Conservation (phyloP, 2,113 vertebrate species). For the Phoxinus phoxinus region DNA sequence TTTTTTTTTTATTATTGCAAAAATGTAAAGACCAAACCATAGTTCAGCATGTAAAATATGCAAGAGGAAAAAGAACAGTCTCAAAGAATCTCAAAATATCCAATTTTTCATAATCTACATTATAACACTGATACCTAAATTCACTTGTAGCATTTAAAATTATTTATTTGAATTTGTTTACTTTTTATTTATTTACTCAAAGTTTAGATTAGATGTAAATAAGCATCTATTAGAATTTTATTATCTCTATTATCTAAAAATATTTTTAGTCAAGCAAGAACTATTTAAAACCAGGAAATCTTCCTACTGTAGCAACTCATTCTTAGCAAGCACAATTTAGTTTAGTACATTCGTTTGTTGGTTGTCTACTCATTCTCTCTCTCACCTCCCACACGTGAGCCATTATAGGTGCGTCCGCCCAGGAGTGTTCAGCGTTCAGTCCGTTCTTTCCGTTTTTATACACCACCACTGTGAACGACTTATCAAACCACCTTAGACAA, state of each 20-base stretch:
- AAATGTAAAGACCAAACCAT: no score
- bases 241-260: neutral
- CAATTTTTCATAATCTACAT: neutral
- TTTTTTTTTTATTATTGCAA: no score
- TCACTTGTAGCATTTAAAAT: neutral
- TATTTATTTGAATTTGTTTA: neutral
- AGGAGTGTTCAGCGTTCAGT: constrained; percentile 87
- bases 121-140: neutral
- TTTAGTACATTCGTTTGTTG: neutral
- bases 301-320: neutral
- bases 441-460: constrained; percentile 88
- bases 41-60: no score
- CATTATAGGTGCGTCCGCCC: constrained; percentile 86
- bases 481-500: constrained; percentile 88
- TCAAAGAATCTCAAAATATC: neutral
- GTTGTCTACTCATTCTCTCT: neutral
- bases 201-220: neutral
- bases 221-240: neutral
- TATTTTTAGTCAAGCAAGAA: neutral
- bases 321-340: neutral
- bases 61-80: no score
- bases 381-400: constrained; percentile 90
- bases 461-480: constrained; percentile 84
- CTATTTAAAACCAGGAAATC: no score
- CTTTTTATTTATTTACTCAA: neutral